Conservation (phyloP, 2,797 vertebrate species). For the Rhabdomys pumilio region DNA sequence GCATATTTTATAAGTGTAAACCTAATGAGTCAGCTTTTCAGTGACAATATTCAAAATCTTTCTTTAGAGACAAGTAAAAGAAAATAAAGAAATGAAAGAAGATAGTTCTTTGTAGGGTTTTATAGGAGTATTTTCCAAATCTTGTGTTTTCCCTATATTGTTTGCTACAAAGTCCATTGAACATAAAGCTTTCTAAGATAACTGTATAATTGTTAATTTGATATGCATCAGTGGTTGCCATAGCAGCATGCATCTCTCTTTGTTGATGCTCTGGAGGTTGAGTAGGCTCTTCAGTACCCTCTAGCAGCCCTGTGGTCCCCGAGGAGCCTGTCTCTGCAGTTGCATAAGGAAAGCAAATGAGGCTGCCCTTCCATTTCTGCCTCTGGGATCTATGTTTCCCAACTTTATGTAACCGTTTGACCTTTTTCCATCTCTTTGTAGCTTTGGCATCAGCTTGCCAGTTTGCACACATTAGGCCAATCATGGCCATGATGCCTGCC, state of each 20-base stretch:
- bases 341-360: background rate
- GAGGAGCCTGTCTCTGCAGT: background rate
- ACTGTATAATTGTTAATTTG: background rate
- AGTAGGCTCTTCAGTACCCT: fast-evolving
- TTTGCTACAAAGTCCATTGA: background rate
- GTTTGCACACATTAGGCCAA: background rate
- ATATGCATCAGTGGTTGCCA: background rate
- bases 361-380: background rate
- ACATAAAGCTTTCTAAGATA: background rate
- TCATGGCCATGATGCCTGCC: too few species aligned
- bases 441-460: background rate
- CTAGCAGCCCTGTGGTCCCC: background rate
- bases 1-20: background rate
- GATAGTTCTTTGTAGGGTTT: background rate
- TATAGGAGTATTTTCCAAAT: background rate
- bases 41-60: background rate
- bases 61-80: background rate
- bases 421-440: background rate
- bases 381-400: background rate
- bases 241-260: background rate
- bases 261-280: background rate
- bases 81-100: background rate
- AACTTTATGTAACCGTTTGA: background rate
- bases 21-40: background rate
- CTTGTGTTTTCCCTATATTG: background rate